Base-by-base conservation (phyloP, 37 sponge, comb jelly and placozoan species). In the Diacarnus erythraeanus region DNA sequence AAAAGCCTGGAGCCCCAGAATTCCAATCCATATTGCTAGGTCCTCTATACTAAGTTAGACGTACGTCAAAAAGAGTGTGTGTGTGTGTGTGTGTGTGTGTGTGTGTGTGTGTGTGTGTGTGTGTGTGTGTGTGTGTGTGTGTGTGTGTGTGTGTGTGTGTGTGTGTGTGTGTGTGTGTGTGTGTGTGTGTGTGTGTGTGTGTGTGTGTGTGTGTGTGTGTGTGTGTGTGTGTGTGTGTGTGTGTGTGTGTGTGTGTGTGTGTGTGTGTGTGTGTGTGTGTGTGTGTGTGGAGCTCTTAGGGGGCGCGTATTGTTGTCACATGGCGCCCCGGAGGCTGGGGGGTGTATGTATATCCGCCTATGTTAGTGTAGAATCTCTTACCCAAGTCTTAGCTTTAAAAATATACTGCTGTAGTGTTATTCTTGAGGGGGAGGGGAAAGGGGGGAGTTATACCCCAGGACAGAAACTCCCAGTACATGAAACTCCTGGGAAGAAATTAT, bases 41-140 rank as follows among this genome's bases (percentile, higher is more conserved):
- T 9, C n/a, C 27, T 63, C 6, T 63, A 20, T n/a, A 63, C 25
- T 9, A 8, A 27, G 70, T 57, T 80, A 67, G 70, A 67, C 65
- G 67, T 78, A 67, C 65, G 65, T 78, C 67, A 65, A 59, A 65
- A 67, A 43, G 54, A 65, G 79, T 65, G 67, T 78, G 79, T 65
- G 67, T 78, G 69, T 78, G 67, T 65, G 79, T 78, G 67, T 78
- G 79, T 43, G 51, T 64, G 67, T 64, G 42, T 64, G 79, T 78
- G 67, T 78, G 69, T 65, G 4, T 64, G 64, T 35, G n/a, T 63
- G 64, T 63, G 25, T 63, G 64, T 63, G n/a, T 63, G 56, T 54
- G 17, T 54, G 56, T 54, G 17, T 54, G 56, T 54, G 17, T 54
- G 56, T 54, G 17, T 42, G 57, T 42, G 54, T 42, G 75, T 42